Base-by-base conservation (phyloP, 2,888 invertebrate genomes). In the Drosophila melanosoma region DNA sequence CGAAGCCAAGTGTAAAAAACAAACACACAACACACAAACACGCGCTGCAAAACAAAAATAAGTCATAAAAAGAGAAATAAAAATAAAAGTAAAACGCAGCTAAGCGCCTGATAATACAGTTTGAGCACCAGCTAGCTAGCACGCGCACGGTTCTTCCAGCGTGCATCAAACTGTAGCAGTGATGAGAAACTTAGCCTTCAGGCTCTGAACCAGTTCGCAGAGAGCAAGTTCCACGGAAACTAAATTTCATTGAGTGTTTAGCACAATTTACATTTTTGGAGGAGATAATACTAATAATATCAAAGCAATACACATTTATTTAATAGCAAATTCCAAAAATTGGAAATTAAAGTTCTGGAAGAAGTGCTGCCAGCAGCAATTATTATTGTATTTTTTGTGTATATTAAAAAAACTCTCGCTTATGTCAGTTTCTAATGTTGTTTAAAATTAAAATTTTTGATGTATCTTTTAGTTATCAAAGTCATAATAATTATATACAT, bases 71-170 rank as follows among this genome's bases (percentile, higher is more conserved):
- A 57, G 10, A 15, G 26, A 11, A 33, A 56, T n/a, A 12, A 45
- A 45, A 45, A 40, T 20, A 74, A 69, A 65, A 56, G 54, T 33
- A 81, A 45, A 81, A 56, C 26, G 45, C 56, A 57, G 59, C 57
- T 63, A 45, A 65, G 67, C 67, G 66, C 63, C 70, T 86, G 83
- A 83, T 83, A 86, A 84, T 64, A 85, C 87, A 83, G 86, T 76
- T 88, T 79, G 17, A 66, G 48, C 7, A 42, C 36, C 40, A 40
- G 20, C 23, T 56, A 35, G 15, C 53, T 8, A 40, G 26, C 35
- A 52, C 7, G 38, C 40, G 32, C 38, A 40, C 5, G 29, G 11
- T 2, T 5, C 7, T 29, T 7, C 49, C 42, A 23, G 58, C 10
- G 45, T 36, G 3, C 54, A 11, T 35, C 36, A 66, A 82, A 79